phyloP scores from a whole-genome alignment of 2,797 vertebrate species.

The Trematomus bernacchii region DNA sequence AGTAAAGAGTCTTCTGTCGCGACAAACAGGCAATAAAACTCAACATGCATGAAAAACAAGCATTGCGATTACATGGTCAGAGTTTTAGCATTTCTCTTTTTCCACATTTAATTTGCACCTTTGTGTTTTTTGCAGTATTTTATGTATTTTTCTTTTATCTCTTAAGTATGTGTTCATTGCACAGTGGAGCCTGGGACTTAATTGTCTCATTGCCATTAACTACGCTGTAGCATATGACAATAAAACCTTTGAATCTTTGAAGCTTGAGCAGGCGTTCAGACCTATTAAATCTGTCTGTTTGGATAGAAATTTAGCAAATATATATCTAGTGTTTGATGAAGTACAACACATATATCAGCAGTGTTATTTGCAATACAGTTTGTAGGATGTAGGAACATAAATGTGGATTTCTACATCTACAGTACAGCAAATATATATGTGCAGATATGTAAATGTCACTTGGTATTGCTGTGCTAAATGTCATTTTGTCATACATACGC shows the following conservation, averaged over 20 bases:
- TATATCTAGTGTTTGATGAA: not conserved
- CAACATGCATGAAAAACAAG: not conserved
- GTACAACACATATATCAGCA: not conserved
- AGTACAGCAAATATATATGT: conserved; percentile 30
- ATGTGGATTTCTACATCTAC: conserved; percentile 10
- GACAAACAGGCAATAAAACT: not conserved
- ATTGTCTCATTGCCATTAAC: too few species aligned
- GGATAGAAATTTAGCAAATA: not conserved
- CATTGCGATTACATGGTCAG: not conserved
- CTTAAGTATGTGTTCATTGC: too few species aligned
- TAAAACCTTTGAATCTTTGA: not conserved
- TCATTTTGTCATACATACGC: conserved; percentile 19
- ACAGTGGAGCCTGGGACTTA: too few species aligned
- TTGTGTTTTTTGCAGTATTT: too few species aligned
- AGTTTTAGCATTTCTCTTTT: too few species aligned
- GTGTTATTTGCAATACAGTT: not conserved
- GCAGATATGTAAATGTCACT: conserved; percentile 54
- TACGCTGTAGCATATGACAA: too few species aligned
- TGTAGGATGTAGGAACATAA: conserved; percentile 16
- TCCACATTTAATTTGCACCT: too few species aligned
- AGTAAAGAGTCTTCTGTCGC: not conserved
- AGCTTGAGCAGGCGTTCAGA: too few species aligned
- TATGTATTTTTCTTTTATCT: too few species aligned
- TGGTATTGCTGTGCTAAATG: conserved; percentile 39
- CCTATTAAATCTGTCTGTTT: not conserved